Conservation (phyloP, 2,888 invertebrate species). For the Xestia rhomboidea region DNA sequence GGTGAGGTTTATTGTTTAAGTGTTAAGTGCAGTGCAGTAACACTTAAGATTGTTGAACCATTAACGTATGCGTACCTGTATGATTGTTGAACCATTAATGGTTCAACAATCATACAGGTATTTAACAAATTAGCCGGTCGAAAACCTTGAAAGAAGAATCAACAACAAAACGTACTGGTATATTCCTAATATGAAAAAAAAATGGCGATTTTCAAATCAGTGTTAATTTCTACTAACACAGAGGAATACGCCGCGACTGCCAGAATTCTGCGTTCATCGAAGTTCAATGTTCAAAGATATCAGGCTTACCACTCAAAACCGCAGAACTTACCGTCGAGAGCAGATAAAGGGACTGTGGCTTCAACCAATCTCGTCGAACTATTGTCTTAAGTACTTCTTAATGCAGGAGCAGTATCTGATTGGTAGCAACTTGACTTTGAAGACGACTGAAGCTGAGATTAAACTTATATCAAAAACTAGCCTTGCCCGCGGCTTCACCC, state of each 20-base stretch:
- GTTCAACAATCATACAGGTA: not conserved
- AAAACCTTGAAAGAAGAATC: not conserved
- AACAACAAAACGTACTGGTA: too few species aligned
- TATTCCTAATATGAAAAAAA: too few species aligned
- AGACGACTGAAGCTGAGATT: not conserved
- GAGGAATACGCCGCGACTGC: not conserved
- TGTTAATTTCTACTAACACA: not conserved
- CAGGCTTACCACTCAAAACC: conserved; percentile 13
- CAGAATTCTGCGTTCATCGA: not conserved
- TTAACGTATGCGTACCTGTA: too few species aligned
- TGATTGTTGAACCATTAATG: too few species aligned
- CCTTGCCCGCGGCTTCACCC: too few species aligned
- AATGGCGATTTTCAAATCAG: not conserved
- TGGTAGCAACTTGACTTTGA: not conserved
- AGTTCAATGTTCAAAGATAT: conserved; percentile 8
- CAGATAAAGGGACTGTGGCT: conserved; percentile 27
- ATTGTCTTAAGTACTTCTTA: not conserved
- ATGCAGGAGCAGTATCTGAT: not conserved
- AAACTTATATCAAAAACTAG: too few species aligned
- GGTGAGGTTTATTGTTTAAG: not conserved
- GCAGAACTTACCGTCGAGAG: conserved; percentile 6
- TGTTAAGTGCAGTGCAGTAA: too few species aligned
- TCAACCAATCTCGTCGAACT: conserved; percentile 4
- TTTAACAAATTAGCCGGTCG: not conserved
- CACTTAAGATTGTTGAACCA: too few species aligned